These are phyloP conservation scores for Myiozetetes cayanensis DNA, from an alignment of 2,113 vertebrate genomes.

Conservation along the genomic window DNA sequence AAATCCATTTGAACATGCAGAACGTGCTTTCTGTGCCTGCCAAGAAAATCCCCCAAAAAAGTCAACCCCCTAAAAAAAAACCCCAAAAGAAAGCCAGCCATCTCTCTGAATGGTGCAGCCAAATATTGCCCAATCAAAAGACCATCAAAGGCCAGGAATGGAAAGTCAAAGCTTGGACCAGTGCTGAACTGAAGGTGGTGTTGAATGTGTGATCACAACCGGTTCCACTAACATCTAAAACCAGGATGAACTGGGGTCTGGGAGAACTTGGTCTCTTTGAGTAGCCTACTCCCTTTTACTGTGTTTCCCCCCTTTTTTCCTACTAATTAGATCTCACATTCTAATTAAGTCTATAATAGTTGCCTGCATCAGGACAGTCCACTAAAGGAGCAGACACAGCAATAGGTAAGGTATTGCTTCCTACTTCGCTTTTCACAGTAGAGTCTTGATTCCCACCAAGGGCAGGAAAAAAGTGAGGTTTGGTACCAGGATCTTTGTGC, in stretches of 20 bases:
- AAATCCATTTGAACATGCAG: background rate
- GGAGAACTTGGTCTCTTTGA: background rate
- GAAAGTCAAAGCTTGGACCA: background rate
- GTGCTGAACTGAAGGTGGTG: accelerated
- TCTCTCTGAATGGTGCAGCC: background rate
- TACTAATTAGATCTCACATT: background rate
- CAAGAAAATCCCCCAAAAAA: background rate
- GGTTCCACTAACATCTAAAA: background rate
- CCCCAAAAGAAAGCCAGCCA: background rate
- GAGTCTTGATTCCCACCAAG: background rate
- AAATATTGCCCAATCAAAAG: background rate
- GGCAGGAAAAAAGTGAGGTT: background rate
- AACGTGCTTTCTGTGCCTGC: background rate
- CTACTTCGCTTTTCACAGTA: background rate
- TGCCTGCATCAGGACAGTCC: too few relatives aligned
- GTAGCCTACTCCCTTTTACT: background rate
- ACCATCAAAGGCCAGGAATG: background rate
- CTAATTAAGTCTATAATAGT: accelerated
- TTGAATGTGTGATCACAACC: too few relatives aligned
- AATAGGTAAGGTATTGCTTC: background rate
- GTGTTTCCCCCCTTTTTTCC: accelerated
- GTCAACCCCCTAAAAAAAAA: too few relatives aligned
- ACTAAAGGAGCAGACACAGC: background rate
- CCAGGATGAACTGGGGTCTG: accelerated
- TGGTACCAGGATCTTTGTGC: background rate